Evolutionary conservation across 2,113 vertebrate genomes (phyloP), one percentile per base, ranked within the genome.

Genomic region (Calyptommatus sinebrachiatus): DNA sequence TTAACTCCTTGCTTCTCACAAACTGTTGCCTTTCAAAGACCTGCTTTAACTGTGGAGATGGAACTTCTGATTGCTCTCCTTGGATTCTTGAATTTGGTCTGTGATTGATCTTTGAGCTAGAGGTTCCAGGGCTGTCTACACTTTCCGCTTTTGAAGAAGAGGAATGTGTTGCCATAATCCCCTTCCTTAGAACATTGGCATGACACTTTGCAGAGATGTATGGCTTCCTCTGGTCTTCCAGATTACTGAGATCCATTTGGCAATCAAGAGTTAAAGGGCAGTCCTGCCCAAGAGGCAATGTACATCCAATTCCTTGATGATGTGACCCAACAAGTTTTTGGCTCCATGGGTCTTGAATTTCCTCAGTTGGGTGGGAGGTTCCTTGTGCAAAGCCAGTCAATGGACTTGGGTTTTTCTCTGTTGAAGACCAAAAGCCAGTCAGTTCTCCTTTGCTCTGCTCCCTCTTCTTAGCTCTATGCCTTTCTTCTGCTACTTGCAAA

Each of bases 401-500:
- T 77, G 88, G 79, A 10, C 86, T 90, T 85, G 87, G 81, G 11
- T 67, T 9, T 57, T 74, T 16, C 72, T 87, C 78, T 50, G 73
- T 71, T 41, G 63, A 78, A n/a, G 31, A 29, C 57, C 66, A 84
- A 60, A 29, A 73, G 7, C 24, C 61, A 4, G n/a, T 81, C 21
- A 41, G 7, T 67, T 92, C 87, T 26, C 18, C 21, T 22, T 85
- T 88, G 63, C 50, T 67, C 75, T 84, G 79, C 74, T 29, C 73
- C 86, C 60, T 71, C 84, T 81, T 92, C 24, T 70, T 91, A 31
- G 88, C 84, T 48, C 80, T 90, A 63, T 87, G 88, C 61, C 35
- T 88, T 77, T 91, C 88, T 79, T 93, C 90, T 80, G 91, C 89
- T 9, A 87, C 62, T 57, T 91, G 91, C 79, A 91, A 84, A 77